Evolutionary conservation across 1,140 invertebrate species (phyloP).

Genomic region (Portunus trituberculatus): DNA sequence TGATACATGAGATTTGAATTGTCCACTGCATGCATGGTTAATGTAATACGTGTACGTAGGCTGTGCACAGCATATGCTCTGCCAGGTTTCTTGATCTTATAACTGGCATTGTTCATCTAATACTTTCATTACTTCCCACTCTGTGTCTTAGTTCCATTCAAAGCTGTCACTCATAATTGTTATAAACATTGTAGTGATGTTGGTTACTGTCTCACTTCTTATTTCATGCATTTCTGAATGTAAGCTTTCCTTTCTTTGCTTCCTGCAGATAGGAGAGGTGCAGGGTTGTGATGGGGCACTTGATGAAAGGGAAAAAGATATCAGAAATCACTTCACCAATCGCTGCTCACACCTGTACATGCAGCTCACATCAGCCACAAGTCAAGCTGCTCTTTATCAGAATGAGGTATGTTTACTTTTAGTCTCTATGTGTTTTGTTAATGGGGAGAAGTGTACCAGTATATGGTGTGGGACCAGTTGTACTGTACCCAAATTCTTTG

Average conservation of each 20-base stretch:
- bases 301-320: constrained; percentile 72
- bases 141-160: too few relatives aligned
- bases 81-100: too few relatives aligned
- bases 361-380: constrained; percentile 65
- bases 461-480: not conserved
- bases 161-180: too few relatives aligned
- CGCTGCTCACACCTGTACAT: constrained; percentile 71
- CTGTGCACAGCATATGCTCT: too few relatives aligned
- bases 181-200: too few relatives aligned
- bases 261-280: constrained; percentile 64
- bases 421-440: not conserved
- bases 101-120: too few relatives aligned
- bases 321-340: constrained; percentile 68
- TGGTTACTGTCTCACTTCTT: too few relatives aligned
- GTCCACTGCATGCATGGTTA: too few relatives aligned
- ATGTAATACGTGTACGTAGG: too few relatives aligned
- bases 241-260: not conserved
- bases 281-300: constrained; percentile 47
- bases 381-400: constrained; percentile 69
- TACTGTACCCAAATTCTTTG: not conserved
- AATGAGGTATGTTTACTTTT: constrained; percentile 56
- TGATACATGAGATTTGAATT: too few relatives aligned
- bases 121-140: too few relatives aligned
- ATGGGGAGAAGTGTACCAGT: not conserved
- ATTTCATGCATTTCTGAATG: too few relatives aligned